Conservation (phyloP, 2,888 invertebrate genomes). For the Dioctria linearis region DNA sequence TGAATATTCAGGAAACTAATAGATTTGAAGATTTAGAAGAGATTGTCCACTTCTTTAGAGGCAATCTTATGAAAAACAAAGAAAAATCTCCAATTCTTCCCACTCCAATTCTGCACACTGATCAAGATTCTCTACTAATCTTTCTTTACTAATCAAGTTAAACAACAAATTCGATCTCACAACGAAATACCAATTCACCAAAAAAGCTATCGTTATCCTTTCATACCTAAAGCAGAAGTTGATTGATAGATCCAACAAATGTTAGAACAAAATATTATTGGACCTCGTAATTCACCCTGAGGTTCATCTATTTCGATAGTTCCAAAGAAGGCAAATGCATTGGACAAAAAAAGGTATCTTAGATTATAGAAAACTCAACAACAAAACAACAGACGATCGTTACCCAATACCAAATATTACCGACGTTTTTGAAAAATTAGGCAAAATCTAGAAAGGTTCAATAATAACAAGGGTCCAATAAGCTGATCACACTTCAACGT, state of each 20-base stretch:
- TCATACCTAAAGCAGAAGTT: constrained; percentile 33
- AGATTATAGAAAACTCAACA: constrained; percentile 61
- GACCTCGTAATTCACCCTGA: constrained; percentile 4
- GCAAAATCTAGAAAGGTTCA: neutral
- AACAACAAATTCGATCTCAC: constrained; percentile 10
- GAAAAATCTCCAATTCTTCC: neutral
- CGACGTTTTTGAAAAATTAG: constrained; percentile 61
- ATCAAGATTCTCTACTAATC: neutral
- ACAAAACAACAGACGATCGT: constrained; percentile 57
- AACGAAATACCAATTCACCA: constrained; percentile 28
- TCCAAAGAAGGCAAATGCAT: constrained; percentile 30
- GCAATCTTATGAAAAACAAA: neutral
- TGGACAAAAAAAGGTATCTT: constrained; percentile 60
- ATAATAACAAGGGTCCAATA: too few species aligned
- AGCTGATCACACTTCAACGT: too few species aligned
- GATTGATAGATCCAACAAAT: neutral
- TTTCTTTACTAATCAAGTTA: constrained; percentile 42
- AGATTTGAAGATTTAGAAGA: neutral
- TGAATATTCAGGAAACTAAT: neutral
- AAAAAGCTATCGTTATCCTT: constrained; percentile 33
- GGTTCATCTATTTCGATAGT: neutral
- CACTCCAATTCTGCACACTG: neutral
- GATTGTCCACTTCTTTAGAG: neutral
- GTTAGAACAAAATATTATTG: neutral
- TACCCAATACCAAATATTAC: constrained; percentile 59